Evolutionary conservation across 2,888 invertebrate genomes (phyloP).

Genomic region (Hirtodrosophila confusa): DNA sequence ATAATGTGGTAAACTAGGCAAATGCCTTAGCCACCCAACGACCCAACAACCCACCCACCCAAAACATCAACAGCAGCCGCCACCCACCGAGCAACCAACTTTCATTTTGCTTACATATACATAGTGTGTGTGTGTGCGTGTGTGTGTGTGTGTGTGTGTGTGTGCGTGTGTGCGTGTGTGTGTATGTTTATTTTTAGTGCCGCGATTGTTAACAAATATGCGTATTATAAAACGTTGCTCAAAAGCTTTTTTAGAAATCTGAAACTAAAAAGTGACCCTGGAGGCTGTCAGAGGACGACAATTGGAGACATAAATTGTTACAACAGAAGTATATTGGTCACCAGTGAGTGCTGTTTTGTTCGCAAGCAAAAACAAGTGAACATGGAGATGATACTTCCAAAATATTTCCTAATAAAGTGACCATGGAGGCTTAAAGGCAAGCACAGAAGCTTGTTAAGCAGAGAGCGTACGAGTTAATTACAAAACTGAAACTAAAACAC

Average conservation of each 20-base stretch:
- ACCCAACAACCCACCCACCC: conserved; percentile 5
- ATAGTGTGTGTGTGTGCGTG: no score
- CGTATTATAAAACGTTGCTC: conserved; percentile 33
- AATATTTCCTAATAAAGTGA: no score
- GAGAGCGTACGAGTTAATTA: no score
- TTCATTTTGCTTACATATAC: neutral
- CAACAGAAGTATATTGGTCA: no score
- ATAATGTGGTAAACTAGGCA: conserved; percentile 74
- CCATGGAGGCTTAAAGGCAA: no score
- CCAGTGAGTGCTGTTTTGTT: no score
- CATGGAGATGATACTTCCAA: no score
- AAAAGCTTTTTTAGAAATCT: conserved; percentile 20
- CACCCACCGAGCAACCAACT: conserved; percentile 6
- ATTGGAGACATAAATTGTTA: no score
- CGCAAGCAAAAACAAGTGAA: neutral
- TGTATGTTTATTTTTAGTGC: conserved; percentile 14
- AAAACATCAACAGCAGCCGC: conserved; percentile 10
- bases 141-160: no score
- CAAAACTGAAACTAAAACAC: no score
- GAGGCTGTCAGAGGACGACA: neutral
- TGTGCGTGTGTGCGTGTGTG: neutral
- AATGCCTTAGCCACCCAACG: conserved; percentile 25
- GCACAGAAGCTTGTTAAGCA: no score
- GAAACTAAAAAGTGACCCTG: conserved; percentile 8
- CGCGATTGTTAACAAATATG: conserved; percentile 62